phyloP scores from a whole-genome alignment of 2,888 invertebrate genomes.

The Clunio marinus region DNA sequence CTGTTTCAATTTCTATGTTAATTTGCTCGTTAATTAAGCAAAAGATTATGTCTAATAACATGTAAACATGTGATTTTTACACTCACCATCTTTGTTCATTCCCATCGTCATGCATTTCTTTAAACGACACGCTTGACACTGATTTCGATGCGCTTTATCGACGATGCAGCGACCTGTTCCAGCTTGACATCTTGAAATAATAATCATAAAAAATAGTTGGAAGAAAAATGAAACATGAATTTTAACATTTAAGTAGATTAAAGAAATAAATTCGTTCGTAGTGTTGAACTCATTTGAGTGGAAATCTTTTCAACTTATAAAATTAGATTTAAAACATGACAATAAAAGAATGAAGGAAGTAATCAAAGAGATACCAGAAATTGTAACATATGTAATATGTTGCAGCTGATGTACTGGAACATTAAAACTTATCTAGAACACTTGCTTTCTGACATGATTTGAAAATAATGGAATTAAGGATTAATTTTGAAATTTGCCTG shows the following conservation, averaged over 20 bases:
- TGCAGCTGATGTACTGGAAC: not conserved
- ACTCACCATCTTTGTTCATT: slow-evolving; percentile 99
- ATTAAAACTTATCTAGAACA: no score
- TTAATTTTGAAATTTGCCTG: no score
- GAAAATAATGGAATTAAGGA: no score
- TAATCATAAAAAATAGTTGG: no score
- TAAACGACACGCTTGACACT: slow-evolving; percentile 96
- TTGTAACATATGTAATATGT: slow-evolving; percentile 9
- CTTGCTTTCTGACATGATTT: no score
- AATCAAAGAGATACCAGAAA: no score
- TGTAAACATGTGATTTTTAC: no score
- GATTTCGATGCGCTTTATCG: slow-evolving; percentile 98
- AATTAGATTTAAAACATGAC: slow-evolving; percentile 8
- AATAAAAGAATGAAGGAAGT: no score
- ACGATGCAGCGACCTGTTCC: slow-evolving; percentile 96
- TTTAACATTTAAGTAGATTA: slow-evolving; percentile 6
- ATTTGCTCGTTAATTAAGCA: not conserved
- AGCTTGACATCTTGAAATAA: slow-evolving; percentile 83
- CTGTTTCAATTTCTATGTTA: not conserved
- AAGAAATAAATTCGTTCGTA: not conserved
- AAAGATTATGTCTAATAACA: not conserved
- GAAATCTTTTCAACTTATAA: slow-evolving; percentile 6
- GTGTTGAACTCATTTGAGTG: slow-evolving; percentile 17
- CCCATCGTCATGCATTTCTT: slow-evolving; percentile 99
- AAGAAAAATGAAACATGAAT: no score